Conservation (phyloP, 1,140 invertebrate species). For the Ericerus pela region DNA sequence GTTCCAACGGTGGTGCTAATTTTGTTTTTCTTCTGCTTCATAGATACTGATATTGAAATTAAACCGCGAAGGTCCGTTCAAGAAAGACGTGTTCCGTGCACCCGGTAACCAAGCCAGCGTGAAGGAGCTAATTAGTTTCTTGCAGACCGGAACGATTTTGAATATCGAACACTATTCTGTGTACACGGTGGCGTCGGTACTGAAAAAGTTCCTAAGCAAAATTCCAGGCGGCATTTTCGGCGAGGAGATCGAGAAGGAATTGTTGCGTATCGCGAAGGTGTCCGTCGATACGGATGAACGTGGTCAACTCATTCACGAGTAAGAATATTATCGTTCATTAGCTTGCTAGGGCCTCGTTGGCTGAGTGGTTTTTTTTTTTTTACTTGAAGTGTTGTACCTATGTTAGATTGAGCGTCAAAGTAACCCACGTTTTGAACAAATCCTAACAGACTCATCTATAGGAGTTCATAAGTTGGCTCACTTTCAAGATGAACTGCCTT, state of each 20-base stretch:
- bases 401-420: too few species aligned
- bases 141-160: slow-evolving; percentile 86
- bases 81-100: slow-evolving; percentile 85
- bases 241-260: slow-evolving; percentile 68
- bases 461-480: too few species aligned
- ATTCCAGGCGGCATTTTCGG: slow-evolving; percentile 92
- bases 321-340: slow-evolving; percentile 26
- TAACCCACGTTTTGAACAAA: too few species aligned
- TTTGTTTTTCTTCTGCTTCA: slow-evolving; percentile 23
- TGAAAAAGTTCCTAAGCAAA: slow-evolving; percentile 96
- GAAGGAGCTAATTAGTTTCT: slow-evolving; percentile 89
- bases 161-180: slow-evolving; percentile 96
- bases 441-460: too few species aligned
- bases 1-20: slow-evolving; percentile 15
- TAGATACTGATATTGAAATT: slow-evolving; percentile 81
- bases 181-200: slow-evolving; percentile 93
- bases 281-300: slow-evolving; percentile 60
- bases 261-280: slow-evolving; percentile 72
- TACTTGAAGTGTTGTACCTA: too few species aligned
- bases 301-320: slow-evolving; percentile 82
- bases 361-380: too few species aligned
- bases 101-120: slow-evolving; percentile 88
- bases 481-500: too few species aligned
- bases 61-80: slow-evolving; percentile 83
- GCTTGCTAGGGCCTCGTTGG: not conserved